Conservation (phyloP, 2,888 invertebrate species). For the Agrypnus murinus region DNA sequence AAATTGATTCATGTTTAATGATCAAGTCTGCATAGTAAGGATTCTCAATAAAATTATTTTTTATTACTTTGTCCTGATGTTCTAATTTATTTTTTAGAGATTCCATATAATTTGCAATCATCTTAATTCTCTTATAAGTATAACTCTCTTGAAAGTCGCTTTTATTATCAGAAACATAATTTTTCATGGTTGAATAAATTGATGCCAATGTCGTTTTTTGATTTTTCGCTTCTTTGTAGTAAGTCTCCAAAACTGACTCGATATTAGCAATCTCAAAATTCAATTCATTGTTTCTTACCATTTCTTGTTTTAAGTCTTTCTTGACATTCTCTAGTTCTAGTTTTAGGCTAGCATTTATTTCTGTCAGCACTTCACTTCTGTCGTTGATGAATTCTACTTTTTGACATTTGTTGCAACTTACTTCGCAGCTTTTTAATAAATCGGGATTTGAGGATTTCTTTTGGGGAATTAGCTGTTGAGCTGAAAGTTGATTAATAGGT, state of each 20-base stretch:
- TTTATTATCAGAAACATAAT: constrained; percentile 10
- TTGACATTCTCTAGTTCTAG: constrained; percentile 33
- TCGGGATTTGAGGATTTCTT: not conserved
- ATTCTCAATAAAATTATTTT: constrained; percentile 44
- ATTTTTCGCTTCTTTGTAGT: constrained; percentile 40
- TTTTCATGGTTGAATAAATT: constrained; percentile 39
- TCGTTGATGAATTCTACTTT: constrained; percentile 34
- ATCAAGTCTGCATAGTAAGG: constrained; percentile 41
- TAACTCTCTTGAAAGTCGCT: constrained; percentile 22
- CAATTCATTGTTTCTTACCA: constrained; percentile 34
- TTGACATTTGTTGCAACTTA: constrained; percentile 23
- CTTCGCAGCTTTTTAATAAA: constrained; percentile 18
- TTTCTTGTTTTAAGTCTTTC: constrained; percentile 33
- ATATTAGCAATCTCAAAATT: constrained; percentile 47
- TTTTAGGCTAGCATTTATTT: constrained; percentile 42
- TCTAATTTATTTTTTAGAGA: constrained; percentile 39
- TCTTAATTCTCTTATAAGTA: constrained; percentile 38
- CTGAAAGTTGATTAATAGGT: not conserved
- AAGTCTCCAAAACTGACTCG: constrained; percentile 35
- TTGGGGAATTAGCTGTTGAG: not conserved
- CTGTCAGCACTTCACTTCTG: constrained; percentile 36
- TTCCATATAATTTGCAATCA: constrained; percentile 41
- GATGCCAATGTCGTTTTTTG: constrained; percentile 29
- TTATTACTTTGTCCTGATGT: constrained; percentile 44
- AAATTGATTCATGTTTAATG: constrained; percentile 29